phyloP scores from a whole-genome alignment of 2,113 vertebrate species.

The Bungarus multicinctus region DNA sequence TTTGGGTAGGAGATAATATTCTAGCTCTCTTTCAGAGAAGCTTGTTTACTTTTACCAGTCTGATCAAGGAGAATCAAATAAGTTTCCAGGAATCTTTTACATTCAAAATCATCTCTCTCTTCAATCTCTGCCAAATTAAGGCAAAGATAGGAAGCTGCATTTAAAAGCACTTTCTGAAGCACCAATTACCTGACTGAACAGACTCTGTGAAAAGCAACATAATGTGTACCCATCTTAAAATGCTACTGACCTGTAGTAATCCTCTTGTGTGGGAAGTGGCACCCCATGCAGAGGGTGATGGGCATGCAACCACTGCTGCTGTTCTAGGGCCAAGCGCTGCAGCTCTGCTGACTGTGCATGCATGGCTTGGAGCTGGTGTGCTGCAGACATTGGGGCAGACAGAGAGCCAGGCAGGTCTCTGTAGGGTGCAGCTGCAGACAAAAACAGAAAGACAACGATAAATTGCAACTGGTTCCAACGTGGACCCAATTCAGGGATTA shows the following conservation, averaged over 20 bases:
- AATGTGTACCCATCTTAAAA: accelerated
- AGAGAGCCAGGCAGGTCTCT: slow-evolving; percentile 94
- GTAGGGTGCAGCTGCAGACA: slow-evolving; percentile 86
- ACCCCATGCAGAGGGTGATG: slow-evolving; percentile 88
- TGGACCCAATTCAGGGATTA: background rate
- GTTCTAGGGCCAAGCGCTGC: slow-evolving; percentile 96
- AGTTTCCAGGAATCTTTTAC: background rate
- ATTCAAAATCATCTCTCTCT: background rate
- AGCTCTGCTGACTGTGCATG: slow-evolving; percentile 97
- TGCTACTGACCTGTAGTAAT: slow-evolving; percentile 85
- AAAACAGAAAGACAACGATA: background rate
- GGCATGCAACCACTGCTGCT: slow-evolving; percentile 95
- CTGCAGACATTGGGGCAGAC: slow-evolving; percentile 91
- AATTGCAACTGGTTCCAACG: background rate
- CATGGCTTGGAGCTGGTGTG: slow-evolving; percentile 98
- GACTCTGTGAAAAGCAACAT: accelerated
- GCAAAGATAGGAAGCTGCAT: accelerated
- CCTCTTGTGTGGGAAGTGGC: slow-evolving; percentile 86
- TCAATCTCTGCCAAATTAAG: background rate
- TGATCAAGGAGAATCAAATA: background rate
- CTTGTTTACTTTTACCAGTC: background rate
- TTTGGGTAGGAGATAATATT: background rate
- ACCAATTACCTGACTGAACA: background rate
- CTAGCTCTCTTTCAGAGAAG: background rate
- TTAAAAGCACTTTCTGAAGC: slow-evolving; percentile 27